A percentile compares a stretch with the other conserved stretches of the same genome.
phyloP scores from a whole-genome alignment of 2,888 invertebrate species.

The Acanthosoma haemorrhoidale region DNA sequence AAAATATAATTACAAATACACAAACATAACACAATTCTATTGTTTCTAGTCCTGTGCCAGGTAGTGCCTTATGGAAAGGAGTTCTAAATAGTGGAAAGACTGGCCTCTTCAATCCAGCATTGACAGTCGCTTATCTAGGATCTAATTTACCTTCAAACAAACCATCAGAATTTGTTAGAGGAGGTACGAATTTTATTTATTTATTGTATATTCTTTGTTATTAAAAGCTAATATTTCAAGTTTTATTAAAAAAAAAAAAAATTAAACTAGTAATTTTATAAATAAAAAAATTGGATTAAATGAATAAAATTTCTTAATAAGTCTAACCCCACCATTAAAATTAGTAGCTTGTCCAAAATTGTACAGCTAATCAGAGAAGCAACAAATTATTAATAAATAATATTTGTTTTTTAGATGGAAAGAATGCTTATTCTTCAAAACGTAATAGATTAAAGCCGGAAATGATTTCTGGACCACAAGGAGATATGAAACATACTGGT shows the following conservation, averaged over 20 bases:
- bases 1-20: background rate
- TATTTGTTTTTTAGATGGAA: constrained; percentile 53
- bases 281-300: background rate
- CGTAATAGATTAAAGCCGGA: constrained; percentile 63
- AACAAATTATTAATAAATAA: too few species aligned
- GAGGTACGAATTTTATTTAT: constrained; percentile 43
- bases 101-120: constrained; percentile 86
- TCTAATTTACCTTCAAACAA: constrained; percentile 63
- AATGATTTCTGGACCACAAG: constrained; percentile 96
- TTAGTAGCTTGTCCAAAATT: too few species aligned
- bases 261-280: background rate
- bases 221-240: background rate
- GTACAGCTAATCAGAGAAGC: too few species aligned
- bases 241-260: background rate
- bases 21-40: background rate
- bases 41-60: constrained; percentile 51
- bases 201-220: background rate
- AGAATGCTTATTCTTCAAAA: constrained; percentile 54
- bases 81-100: constrained; percentile 81
- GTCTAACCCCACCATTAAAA: background rate
- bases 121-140: constrained; percentile 81
- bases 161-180: constrained; percentile 48
- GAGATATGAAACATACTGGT: constrained; percentile 90
- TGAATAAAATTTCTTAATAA: background rate
- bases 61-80: constrained; percentile 76